Evolutionary conservation across 2,888 invertebrate genomes (phyloP).

Genomic region (Nemapogon koenigi): DNA sequence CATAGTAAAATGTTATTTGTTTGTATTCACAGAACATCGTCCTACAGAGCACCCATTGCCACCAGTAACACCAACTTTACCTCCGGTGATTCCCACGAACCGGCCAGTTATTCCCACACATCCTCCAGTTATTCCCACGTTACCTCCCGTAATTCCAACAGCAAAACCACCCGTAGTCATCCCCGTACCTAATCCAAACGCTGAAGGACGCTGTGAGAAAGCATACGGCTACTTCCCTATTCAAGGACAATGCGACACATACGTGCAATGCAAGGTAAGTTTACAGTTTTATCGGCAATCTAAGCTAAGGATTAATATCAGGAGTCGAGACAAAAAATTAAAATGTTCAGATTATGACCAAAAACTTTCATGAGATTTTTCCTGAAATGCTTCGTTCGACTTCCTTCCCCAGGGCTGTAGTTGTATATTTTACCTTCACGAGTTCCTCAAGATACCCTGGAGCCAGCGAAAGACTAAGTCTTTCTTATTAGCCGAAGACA

Average conservation of each 20-base stretch:
- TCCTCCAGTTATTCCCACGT: background rate
- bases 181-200: background rate
- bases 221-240: slow-evolving; percentile 66
- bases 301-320: too few species aligned
- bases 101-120: background rate
- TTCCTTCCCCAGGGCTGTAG: too few species aligned
- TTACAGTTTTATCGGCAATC: too few species aligned
- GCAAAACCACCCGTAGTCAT: background rate
- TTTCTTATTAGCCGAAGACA: too few species aligned
- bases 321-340: too few species aligned
- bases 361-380: too few species aligned
- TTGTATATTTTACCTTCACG: too few species aligned
- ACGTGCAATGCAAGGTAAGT: slow-evolving; percentile 65
- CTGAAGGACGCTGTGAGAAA: slow-evolving; percentile 13
- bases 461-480: background rate
- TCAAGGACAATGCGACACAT: slow-evolving; percentile 70
- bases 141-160: background rate
- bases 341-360: too few species aligned
- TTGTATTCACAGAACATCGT: too few species aligned
- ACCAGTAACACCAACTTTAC: background rate
- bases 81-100: background rate
- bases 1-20: too few species aligned
- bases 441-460: background rate
- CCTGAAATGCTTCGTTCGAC: too few species aligned
- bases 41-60: too few species aligned